Base-by-base conservation (phyloP, 2,797 vertebrate genomes). In the Gymnopithys bicolor region DNA sequence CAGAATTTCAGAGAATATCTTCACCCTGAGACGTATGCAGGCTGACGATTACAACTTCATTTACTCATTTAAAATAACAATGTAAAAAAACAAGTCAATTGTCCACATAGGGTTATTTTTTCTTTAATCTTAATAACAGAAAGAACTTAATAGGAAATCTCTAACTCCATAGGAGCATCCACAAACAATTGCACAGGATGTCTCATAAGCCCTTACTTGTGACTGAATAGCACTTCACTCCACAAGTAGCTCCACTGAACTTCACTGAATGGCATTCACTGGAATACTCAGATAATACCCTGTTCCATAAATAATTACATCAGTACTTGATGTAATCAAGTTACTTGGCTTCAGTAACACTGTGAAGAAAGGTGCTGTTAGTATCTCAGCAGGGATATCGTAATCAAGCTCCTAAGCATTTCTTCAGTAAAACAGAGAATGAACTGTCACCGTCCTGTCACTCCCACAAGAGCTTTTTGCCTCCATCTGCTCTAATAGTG, bases 351-450 rank as follows among this genome's bases (percentile, higher is more conserved):
- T 86, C 67, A 55, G 76, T 24, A 53, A 41, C 32, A 24, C 33
- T 69, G 53, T 49, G 66, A 84, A 92, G 73, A 69, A 96, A 91
- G 89, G 79, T 86, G 48, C 82, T 95, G 64, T 85, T 86, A 62
- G 9, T 69, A 71, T 83, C 51, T 89, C 64, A 68, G 84, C 23
- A 84, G 78, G 32, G 51, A 46, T 73, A 78, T 52, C 59, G 81
- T 46, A 81, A 91, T 73, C 79, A 78, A 91, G 70, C 55, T 80
- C 74, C 70, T 67, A 56, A 88, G 74, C 55, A 63, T 77, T 89
- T 84, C 55, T 82, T 69, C 83, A 70, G 7, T 64, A 70, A 87
- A 35, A 56, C n/a, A 73, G 35, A 68, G 79, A 87, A 84, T 1
- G 3, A 92, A 79, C 62, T 81, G 63, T 39, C 35, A 25, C 76